Evolutionary conservation across 2,113 vertebrate species (phyloP).

Genomic region (Prionailurus viverrinus): DNA sequence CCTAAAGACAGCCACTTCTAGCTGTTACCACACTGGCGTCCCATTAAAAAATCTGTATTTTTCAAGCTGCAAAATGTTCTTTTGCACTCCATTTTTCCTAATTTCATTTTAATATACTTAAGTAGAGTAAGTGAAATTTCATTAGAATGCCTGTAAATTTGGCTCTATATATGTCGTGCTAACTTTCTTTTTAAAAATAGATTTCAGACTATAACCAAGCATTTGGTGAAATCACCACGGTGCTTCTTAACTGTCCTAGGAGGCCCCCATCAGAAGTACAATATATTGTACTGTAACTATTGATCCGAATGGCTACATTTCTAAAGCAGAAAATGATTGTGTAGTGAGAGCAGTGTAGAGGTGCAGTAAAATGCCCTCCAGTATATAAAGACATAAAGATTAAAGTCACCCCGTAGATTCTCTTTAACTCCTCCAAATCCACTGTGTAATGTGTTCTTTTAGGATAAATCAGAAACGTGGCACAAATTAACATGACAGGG

Average conservation of each 20-base stretch:
- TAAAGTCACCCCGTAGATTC: conserved; percentile 89
- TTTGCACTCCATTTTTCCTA: conserved; percentile 76
- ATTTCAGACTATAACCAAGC: conserved; percentile 69
- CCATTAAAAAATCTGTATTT: conserved; percentile 73
- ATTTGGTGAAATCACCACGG: conserved; percentile 66
- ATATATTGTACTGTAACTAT: conserved; percentile 91
- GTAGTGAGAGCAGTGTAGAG: conserved; percentile 89
- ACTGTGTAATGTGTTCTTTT: conserved; percentile 85
- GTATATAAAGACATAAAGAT: conserved; percentile 92
- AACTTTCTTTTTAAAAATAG: conserved; percentile 78
- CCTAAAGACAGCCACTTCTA: conserved; percentile 54
- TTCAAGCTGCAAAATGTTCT: conserved; percentile 72
- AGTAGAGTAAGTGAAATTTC: conserved; percentile 76
- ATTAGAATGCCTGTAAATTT: conserved; percentile 78
- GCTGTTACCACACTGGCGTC: background rate
- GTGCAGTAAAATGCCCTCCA: conserved; percentile 90
- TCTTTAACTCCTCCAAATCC: conserved; percentile 89
- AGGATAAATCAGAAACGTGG: conserved; percentile 85
- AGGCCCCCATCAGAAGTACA: conserved; percentile 88
- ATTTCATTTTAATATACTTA: conserved; percentile 82
- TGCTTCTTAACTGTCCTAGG: conserved; percentile 83
- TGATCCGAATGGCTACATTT: conserved; percentile 93
- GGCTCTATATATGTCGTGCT: conserved; percentile 54
- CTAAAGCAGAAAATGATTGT: conserved; percentile 94
- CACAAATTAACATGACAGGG: conserved; percentile 85